Evolutionary conservation across 1,140 invertebrate species (phyloP), one percentile per base, ranked within the genome.

Genomic region (Psix sp.): DNA sequence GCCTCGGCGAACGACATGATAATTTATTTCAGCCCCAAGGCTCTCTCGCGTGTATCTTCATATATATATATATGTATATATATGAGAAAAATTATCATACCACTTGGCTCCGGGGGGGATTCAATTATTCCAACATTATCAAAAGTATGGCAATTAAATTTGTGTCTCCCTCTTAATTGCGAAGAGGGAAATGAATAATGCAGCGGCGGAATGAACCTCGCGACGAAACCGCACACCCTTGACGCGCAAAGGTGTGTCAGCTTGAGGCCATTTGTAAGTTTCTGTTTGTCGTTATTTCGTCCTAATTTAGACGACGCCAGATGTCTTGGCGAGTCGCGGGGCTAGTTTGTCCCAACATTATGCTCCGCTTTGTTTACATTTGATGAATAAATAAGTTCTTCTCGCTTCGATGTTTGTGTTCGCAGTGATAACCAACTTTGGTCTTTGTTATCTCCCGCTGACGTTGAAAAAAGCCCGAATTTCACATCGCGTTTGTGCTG

Each of bases 261-360:
- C 67, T 57, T 45, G 18, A 29, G 57, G 59, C 21, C 52, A 59
- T 72, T 52, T 20, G 31, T 51, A 24, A n/a, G 38, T 40, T 49
- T 56, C 49, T 71, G 56, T 57, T 49, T 65, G 57, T 63, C 57
- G 45, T 63, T 63, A 71, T 63, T 57, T 63, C 49, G 31, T 63
- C 59, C 52, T 57, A 63, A 71, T 57, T 71, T 63, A 43, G 40
- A 62, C 54, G 43, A 56, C 49, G 39, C 52, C 45, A 45, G 38
- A 51, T 51, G 29, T 59, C 63, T 48, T 45, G 35, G n/a, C 5
- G 15, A 26, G 17, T 43, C 40, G 43, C 14, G 36, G 40, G 15
- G 3, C 33, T 33, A 38, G 21, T 11, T 13, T 16, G 42, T 38
- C 56, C 40, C 24, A 52, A 45, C 45, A 56, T 62, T 42, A 42